Base-by-base conservation (phyloP, 2,797 vertebrate genomes). In the Myotis pilosus region DNA sequence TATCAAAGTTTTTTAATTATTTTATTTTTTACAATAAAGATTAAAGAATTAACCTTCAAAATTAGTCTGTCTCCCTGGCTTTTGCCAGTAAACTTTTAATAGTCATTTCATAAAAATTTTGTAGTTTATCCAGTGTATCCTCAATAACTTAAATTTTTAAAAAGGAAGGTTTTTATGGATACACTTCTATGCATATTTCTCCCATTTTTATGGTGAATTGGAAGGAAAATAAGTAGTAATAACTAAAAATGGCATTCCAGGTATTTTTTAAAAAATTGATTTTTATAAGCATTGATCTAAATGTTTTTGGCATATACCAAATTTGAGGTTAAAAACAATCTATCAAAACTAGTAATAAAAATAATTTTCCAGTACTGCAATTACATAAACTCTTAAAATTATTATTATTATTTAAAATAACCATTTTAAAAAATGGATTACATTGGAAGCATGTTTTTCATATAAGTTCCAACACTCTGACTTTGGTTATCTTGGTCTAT, bases 321-420 rank as follows among this genome's bases (percentile, higher is more conserved):
- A 96, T 94, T 51, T 94, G 93, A 97, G 89, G 91, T 96, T 96
- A 96, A 97, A 97, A 97, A 94, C 64, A 96, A 97, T 88, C 92
- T 96, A 97, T 96, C 89, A 97, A 96, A 97, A 95, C 91, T 66
- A 87, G 96, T 30, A 97, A 78, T 87, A 96, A 96, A 97, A 97
- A 79, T 74, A 94, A 96, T 83, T 89, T 87, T 95, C 81, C 23
- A 95, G 75, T 49, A 93, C 22, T 92, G n/a, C 33, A 93, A 92
- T 82, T 95, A 94, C 74, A 93, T 86, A 95, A 96, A 69, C 28
- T 86, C 74, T 91, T 97, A 95, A 74, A 84, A 93, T 97, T 90
- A 91, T 49, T 81, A 82, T 51, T 57, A 72, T 89, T 82, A 89
- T 91, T 91, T 69, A 49, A 96, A 91, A 92, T 94, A 96, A 96